phyloP scores from a whole-genome alignment of 2,888 invertebrate genomes.

The Chrysolina haemoptera region DNA sequence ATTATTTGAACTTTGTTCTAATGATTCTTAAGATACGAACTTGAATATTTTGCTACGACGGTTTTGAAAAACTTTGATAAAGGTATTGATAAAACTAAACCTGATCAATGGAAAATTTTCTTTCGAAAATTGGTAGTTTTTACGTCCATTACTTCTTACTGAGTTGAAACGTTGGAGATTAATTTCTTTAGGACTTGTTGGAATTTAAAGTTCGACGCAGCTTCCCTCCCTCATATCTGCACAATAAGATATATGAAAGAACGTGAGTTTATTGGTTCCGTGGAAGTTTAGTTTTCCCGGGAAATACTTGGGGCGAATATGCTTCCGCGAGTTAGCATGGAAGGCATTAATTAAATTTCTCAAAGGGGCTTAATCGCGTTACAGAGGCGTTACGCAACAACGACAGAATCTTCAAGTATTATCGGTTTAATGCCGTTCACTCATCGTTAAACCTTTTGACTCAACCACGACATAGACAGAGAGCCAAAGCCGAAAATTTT shows the following conservation, averaged over 20 bases:
- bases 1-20: no score
- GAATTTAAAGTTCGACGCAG: background rate
- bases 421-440: background rate
- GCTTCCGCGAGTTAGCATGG: background rate
- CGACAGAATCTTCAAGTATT: background rate
- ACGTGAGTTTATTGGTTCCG: conserved; percentile 14
- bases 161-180: background rate
- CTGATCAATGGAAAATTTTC: no score
- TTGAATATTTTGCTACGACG: no score
- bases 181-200: background rate
- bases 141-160: no score
- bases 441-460: conserved; percentile 1
- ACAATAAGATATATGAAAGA: background rate
- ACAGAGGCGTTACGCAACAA: background rate
- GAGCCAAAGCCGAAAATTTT: no score
- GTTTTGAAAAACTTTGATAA: no score
- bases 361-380: background rate
- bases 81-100: no score
- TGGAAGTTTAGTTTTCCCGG: conserved; percentile 2
- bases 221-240: background rate
- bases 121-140: no score
- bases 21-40: no score
- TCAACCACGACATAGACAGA: no score
- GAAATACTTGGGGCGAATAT: background rate
- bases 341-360: conserved; percentile 8